Percentiles rank a stretch among this genome's conserved stretches.
These are phyloP conservation scores for Cephus nigrinus DNA, from an alignment of 2,888 invertebrate genomes.

Conservation along the genomic window DNA sequence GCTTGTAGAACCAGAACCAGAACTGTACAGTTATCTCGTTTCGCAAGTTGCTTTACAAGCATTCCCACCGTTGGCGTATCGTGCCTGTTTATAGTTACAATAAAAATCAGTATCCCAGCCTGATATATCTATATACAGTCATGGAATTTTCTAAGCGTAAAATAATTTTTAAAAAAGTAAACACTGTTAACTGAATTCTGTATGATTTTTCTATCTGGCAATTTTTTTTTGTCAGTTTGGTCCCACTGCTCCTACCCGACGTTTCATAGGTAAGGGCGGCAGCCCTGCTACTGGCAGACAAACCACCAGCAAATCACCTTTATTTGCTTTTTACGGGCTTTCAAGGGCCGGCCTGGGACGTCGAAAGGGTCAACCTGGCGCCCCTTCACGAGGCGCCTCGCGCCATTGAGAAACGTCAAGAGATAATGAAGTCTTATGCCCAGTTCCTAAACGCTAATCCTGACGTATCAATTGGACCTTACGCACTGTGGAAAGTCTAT, in stretches of 20 bases:
- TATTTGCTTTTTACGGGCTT: conserved; percentile 35
- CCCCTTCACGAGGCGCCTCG: conserved; percentile 13
- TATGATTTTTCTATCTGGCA: neutral
- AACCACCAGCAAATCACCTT: conserved; percentile 35
- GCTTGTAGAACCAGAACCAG: neutral
- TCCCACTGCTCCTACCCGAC: neutral
- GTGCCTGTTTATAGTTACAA: neutral
- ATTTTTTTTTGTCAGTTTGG: neutral
- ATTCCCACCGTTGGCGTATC: neutral
- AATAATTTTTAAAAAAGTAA: neutral
- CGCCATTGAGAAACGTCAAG: conserved; percentile 24
- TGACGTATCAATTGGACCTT: conserved; percentile 24
- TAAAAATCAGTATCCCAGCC: no score
- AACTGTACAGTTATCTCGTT: neutral
- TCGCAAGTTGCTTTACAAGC: neutral
- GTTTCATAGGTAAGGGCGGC: neutral
- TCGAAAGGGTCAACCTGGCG: conserved; percentile 2
- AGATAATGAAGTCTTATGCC: conserved; percentile 32
- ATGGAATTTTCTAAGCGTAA: neutral
- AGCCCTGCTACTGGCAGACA: conserved; percentile 30
- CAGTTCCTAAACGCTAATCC: conserved; percentile 28
- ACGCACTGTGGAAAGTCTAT: neutral
- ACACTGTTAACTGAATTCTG: neutral
- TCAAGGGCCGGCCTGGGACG: neutral
- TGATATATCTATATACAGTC: neutral